phyloP scores from a whole-genome alignment of 2,888 invertebrate species.

The Dichetophora obliterata region DNA sequence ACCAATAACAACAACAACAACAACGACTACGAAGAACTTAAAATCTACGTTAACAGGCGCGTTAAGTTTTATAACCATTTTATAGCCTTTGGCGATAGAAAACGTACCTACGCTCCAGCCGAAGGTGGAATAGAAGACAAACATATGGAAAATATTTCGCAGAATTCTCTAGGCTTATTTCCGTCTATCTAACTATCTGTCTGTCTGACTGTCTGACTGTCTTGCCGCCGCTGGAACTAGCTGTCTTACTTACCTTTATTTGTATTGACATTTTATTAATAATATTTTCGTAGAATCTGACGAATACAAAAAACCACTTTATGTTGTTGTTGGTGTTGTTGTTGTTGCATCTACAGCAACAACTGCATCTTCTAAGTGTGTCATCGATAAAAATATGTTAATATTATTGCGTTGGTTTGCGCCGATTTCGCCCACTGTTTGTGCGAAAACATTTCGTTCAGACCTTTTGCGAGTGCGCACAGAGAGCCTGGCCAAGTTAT shows the following conservation, averaged over 20 bases:
- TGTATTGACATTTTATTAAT: neutral
- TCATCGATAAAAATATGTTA: constrained; percentile 27
- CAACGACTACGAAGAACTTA: neutral
- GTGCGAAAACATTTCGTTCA: constrained; percentile 48
- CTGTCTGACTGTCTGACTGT: neutral
- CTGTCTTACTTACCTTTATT: neutral
- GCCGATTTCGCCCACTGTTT: constrained; percentile 40
- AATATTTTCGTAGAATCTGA: neutral
- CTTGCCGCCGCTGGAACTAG: neutral
- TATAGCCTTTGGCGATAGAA: neutral
- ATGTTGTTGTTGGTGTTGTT: no score
- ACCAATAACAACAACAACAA: constrained; percentile 6
- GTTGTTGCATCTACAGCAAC: neutral
- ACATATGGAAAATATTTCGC: neutral
- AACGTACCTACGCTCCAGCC: neutral
- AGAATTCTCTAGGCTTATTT: neutral
- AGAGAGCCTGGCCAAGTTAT: neutral
- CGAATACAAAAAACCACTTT: neutral
- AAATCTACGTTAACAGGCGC: neutral
- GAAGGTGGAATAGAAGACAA: neutral
- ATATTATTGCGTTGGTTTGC: constrained; percentile 25
- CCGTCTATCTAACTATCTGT: neutral
- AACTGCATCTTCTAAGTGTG: constrained; percentile 29
- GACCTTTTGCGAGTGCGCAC: constrained; percentile 19
- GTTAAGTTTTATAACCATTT: neutral